phyloP scores from a whole-genome alignment of 2,888 invertebrate genomes.

The Tuberolachnus salignus region DNA sequence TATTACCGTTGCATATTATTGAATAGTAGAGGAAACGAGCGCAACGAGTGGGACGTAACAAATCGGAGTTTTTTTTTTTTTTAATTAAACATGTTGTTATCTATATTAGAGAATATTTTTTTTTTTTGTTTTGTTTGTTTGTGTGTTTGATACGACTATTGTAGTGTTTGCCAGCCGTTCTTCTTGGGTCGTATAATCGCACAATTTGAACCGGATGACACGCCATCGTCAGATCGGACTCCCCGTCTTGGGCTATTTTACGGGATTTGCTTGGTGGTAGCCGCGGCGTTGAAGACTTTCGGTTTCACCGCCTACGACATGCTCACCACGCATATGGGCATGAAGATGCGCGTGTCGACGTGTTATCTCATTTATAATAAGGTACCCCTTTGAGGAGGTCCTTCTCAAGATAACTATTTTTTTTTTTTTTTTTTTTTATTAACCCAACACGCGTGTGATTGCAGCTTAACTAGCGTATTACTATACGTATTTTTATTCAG shows the following conservation, averaged over 20 bases:
- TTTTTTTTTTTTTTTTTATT: conserved; percentile 11
- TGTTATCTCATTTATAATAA: conserved; percentile 88
- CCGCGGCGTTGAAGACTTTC: conserved; percentile 43
- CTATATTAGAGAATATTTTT: conserved; percentile 41
- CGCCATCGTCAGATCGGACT: conserved; percentile 26
- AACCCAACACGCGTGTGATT: conserved; percentile 37
- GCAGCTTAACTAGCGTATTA: conserved; percentile 34
- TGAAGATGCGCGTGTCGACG: conserved; percentile 80
- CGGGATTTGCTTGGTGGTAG: conserved; percentile 35
- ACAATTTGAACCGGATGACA: conserved; percentile 62
- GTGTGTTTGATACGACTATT: conserved; percentile 42
- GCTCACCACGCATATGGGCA: conserved; percentile 68
- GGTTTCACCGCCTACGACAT: conserved; percentile 60
- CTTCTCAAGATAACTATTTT: conserved; percentile 6
- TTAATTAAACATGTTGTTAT: not conserved
- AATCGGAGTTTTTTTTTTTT: conserved; percentile 7
- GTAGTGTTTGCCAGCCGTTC: conserved; percentile 66
- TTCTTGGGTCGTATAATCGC: conserved; percentile 66
- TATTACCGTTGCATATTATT: too few relatives aligned
- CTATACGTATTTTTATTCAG: not conserved
- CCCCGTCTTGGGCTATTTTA: conserved; percentile 41
- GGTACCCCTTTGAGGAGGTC: conserved; percentile 59
- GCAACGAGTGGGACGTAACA: not conserved
- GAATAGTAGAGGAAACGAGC: too few relatives aligned
- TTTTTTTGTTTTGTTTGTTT: too few relatives aligned